Conservation (phyloP, 1,140 invertebrate genomes). For the Diorhabda elongata region DNA sequence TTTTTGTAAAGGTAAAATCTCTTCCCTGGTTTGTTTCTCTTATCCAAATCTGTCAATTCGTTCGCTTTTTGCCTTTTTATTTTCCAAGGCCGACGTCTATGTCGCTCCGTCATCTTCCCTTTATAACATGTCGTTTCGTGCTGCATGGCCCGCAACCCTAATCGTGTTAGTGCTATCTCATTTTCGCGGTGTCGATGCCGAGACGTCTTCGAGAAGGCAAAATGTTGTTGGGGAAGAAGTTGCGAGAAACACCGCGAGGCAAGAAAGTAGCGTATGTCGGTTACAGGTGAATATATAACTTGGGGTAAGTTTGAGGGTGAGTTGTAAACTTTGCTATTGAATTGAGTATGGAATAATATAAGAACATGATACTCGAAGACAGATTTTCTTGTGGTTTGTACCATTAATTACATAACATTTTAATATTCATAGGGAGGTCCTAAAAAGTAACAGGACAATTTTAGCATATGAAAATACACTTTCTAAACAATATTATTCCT, state of each 20-base stretch:
- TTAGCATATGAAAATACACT: no score
- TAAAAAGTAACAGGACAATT: no score
- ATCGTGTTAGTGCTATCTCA: conserved; percentile 20
- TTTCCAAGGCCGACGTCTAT: background rate
- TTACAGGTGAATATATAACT: conserved; percentile 13
- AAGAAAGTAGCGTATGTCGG: background rate
- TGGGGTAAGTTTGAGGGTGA: conserved; percentile 1
- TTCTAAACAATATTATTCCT: no score
- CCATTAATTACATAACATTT: no score
- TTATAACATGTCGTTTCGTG: background rate
- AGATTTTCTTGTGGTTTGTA: no score
- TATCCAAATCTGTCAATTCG: no score
- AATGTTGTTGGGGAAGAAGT: background rate
- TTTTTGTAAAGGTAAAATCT: no score
- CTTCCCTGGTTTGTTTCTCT: no score
- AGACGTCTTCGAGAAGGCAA: conserved; percentile 12
- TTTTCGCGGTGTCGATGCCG: conserved; percentile 12
- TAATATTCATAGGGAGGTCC: no score
- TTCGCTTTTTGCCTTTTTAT: background rate
- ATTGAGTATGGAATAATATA: background rate
- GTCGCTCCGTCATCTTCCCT: background rate
- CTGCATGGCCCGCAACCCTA: conserved; percentile 5
- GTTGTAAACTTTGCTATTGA: conserved; percentile 16
- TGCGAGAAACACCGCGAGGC: background rate
- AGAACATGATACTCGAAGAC: no score